Percentiles rank a stretch among this genome's conserved stretches.
Evolutionary conservation across 2,113 vertebrate genomes (phyloP).

Genomic region (Nettapus auritus): DNA sequence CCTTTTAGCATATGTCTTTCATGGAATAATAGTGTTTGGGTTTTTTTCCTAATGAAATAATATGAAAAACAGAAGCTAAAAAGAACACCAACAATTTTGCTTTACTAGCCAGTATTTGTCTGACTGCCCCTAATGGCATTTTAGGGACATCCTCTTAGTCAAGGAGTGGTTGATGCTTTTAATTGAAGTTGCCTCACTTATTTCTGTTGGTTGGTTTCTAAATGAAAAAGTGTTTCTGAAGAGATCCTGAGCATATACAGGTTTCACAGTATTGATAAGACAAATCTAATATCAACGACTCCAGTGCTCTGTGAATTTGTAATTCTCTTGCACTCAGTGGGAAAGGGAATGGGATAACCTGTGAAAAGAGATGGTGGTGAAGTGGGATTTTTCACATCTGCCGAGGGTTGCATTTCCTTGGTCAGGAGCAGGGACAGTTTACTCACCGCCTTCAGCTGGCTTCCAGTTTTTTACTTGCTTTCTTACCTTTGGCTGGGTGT

Average conservation of each 20-base stretch:
- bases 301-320: neutral
- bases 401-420: neutral
- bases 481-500: neutral
- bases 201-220: neutral
- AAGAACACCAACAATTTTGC: neutral
- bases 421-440: neutral
- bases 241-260: neutral
- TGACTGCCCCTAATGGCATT: rapidly evolving
- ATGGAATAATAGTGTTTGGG: neutral
- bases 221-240: neutral
- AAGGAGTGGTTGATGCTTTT: neutral
- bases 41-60: neutral
- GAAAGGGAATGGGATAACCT: neutral
- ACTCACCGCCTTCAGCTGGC: neutral
- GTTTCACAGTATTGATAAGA: neutral
- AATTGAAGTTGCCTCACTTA: neutral
- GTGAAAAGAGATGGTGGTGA: neutral
- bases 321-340: neutral
- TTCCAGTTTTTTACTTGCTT: neutral
- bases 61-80: neutral
- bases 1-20: neutral
- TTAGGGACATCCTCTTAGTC: neutral
- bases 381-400: neutral
- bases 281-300: neutral
- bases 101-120: neutral